Conservation (phyloP, 1,140 invertebrate species). For the Orius laevigatus region DNA sequence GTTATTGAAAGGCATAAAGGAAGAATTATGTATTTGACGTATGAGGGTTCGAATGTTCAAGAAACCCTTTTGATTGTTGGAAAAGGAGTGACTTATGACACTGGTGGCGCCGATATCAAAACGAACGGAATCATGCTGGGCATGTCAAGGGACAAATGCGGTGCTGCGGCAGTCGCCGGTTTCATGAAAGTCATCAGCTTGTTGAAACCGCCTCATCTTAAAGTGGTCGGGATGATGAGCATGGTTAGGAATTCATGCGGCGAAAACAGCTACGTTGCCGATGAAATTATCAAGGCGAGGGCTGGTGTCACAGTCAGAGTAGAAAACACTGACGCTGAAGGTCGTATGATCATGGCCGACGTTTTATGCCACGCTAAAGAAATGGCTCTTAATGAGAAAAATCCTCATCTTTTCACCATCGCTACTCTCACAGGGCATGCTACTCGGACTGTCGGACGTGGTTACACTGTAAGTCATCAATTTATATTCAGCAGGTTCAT, state of each 20-base stretch:
- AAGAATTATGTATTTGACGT: conserved; percentile 73
- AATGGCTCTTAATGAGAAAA: conserved; percentile 39
- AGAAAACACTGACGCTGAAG: conserved; percentile 92
- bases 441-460: conserved; percentile 50
- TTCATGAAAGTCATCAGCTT: conserved; percentile 71
- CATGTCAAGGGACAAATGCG: conserved; percentile 95
- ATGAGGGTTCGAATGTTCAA: conserved; percentile 46
- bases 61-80: conserved; percentile 82
- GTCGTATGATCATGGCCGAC: conserved; percentile 89
- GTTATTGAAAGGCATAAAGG: conserved; percentile 59
- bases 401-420: conserved; percentile 83
- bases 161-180: conserved; percentile 82
- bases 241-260: conserved; percentile 88
- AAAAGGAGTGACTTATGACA: conserved; percentile 93
- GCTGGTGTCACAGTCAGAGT: conserved; percentile 72
- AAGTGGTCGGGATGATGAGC: conserved; percentile 70
- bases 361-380: conserved; percentile 59
- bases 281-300: conserved; percentile 76
- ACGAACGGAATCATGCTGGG: conserved; percentile 73
- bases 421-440: conserved; percentile 93
- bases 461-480: conserved; percentile 64
- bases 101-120: conserved; percentile 80
- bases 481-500: no score
- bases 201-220: conserved; percentile 62
- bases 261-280: conserved; percentile 74